Evolutionary conservation across 1,140 invertebrate genomes (phyloP).

Genomic region (Rhizoglyphus robini): DNA sequence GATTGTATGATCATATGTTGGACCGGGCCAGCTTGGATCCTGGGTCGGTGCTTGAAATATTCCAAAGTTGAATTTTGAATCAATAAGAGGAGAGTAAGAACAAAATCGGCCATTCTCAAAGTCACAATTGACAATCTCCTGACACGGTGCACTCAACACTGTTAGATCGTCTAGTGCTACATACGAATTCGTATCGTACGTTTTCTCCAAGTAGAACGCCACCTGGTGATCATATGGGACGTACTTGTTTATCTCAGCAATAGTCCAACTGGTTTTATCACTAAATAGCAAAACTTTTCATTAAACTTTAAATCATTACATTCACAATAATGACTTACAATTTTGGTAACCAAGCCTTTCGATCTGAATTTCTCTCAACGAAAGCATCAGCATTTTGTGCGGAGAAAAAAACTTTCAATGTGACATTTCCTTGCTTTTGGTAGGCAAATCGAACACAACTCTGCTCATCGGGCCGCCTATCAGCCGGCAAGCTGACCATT

Average conservation of each 20-base stretch:
- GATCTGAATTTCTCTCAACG: background rate
- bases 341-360: background rate
- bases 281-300: too few relatives aligned
- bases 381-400: background rate
- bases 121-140: slow-evolving; percentile 20
- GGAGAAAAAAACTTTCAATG: background rate
- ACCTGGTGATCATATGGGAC: background rate
- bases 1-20: background rate
- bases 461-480: background rate
- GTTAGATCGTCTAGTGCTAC: slow-evolving; percentile 25
- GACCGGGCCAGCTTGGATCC: background rate
- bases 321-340: background rate
- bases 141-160: slow-evolving; percentile 19
- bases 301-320: too few relatives aligned
- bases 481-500: background rate
- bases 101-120: slow-evolving; percentile 22
- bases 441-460: slow-evolving; percentile 10
- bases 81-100: background rate
- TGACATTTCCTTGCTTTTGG: background rate
- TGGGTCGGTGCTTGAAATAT: background rate
- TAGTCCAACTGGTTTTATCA: background rate
- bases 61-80: background rate
- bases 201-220: background rate
- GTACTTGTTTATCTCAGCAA: background rate
- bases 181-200: background rate